Evolutionary conservation across 2,797 vertebrate genomes (phyloP), one percentile per base, ranked within the genome.

Genomic region (Coregonus sp.): DNA sequence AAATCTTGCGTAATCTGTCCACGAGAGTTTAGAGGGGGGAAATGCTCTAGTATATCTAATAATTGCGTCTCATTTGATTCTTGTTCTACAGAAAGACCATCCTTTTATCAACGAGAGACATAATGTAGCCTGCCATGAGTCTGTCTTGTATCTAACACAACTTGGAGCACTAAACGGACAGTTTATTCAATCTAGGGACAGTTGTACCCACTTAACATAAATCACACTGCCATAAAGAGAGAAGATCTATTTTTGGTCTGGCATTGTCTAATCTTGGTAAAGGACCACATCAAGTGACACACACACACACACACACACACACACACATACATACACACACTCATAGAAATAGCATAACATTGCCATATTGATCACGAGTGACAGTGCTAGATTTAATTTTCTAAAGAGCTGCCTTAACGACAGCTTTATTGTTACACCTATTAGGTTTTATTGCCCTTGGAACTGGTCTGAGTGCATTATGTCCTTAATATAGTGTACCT

Each of bases 401-500:
- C 75, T 61, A 63, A 70, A 40, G 5, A 56, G 61, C 77, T 75
- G 78, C 75, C 74, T 81, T 75, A 77, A 67, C 84, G 84, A 75
- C 79, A 86, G 76, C 61, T 90, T 90, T 84, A 88, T 80, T 85
- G 73, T 47, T 81, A 74, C 74, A 82, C 54, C 70, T 50, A 75
- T 88, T 85, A 82, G 15, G 25, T 25, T 25, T 25, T 25, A 25
- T 25, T 25, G 25, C 25, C 29, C n/a, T 20, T 15, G 18, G 33
- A 37, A 20, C 52, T 5, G 9, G n/a, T 18, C 72, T n/a, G 72
- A 9, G 33, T n/a, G 25, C 14, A 54, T 50, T 1, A 51, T 75
- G 18, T 20, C 15, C 1, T 29, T 25, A 52, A 6, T 70, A 61
- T 84, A 74, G 25, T 88, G 74, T 94, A 91, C 97, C 96, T 83